These are phyloP conservation scores for Criorhina ranunculi DNA, from an alignment of 2,888 invertebrate species.

Conservation along the genomic window DNA sequence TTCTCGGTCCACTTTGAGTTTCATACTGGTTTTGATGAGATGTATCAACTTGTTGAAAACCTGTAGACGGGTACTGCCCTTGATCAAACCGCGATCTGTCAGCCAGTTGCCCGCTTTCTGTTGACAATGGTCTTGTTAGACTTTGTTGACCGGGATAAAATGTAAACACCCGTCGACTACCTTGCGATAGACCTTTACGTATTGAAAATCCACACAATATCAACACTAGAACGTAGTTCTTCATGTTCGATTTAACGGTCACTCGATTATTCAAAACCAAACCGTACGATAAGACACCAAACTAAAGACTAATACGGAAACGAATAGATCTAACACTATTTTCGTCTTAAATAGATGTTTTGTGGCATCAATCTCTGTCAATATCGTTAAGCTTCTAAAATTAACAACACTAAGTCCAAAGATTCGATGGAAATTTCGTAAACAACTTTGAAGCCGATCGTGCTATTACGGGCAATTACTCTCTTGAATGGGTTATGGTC, in stretches of 20 bases:
- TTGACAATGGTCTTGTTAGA: neutral
- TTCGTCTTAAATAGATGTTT: neutral
- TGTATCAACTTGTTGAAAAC: neutral
- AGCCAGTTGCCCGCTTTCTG: neutral
- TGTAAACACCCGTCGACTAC: neutral
- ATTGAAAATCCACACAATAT: neutral
- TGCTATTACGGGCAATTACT: too few species aligned
- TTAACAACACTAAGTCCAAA: too few species aligned
- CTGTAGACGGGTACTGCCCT: neutral
- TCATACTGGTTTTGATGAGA: neutral
- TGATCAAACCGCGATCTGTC: neutral
- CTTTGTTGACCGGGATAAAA: neutral
- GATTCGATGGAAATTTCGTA: too few species aligned
- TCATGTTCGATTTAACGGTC: neutral
- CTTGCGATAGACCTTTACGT: neutral
- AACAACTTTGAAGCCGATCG: too few species aligned
- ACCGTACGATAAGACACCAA: constrained; percentile 6
- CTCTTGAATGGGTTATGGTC: too few species aligned
- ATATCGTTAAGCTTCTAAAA: constrained; percentile 1
- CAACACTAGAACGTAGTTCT: neutral
- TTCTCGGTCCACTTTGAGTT: neutral
- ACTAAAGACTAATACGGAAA: constrained; percentile 23
- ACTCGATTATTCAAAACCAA: neutral
- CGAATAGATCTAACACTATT: neutral
- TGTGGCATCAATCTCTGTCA: constrained; percentile 2